A percentile compares a stretch with the other conserved stretches of the same genome.
These are phyloP conservation scores for Oreonectes daqikongensis DNA, from an alignment of 2,797 vertebrate species.

Conservation along the genomic window DNA sequence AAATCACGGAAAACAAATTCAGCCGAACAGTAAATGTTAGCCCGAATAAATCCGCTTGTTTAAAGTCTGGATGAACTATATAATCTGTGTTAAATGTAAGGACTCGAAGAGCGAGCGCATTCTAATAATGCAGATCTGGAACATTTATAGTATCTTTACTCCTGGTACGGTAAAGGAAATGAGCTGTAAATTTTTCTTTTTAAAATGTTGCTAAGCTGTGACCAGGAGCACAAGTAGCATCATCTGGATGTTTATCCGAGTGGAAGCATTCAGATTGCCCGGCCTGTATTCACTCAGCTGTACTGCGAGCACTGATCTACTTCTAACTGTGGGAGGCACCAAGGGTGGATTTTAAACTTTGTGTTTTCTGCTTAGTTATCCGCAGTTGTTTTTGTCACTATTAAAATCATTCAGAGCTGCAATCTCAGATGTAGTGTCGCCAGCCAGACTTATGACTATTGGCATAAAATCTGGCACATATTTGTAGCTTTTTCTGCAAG, in stretches of 20 bases:
- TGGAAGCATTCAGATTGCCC: constrained; percentile 37
- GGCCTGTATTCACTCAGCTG: constrained; percentile 41
- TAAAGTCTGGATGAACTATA: constrained; percentile 8
- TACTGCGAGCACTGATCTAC: constrained; percentile 62
- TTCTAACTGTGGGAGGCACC: constrained; percentile 31
- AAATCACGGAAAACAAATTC: constrained; percentile 59
- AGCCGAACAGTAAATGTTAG: constrained; percentile 25
- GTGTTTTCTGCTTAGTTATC: neutral
- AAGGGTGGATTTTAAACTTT: constrained; percentile 6
- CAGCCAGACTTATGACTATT: neutral
- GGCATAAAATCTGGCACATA: neutral
- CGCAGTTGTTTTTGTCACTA: neutral
- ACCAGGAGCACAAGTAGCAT: constrained; percentile 41
- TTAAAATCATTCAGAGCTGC: neutral
- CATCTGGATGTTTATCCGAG: constrained; percentile 34
- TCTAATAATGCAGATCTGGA: constrained; percentile 1
- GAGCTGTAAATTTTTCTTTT: neutral
- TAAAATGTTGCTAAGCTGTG: constrained; percentile 16
- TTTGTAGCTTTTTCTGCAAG: neutral
- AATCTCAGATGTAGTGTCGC: neutral
- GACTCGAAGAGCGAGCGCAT: neutral
- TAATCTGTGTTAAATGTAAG: neutral
- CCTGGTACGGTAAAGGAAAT: constrained; percentile 4
- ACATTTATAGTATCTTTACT: constrained; percentile 30
- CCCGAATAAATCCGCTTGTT: constrained; percentile 37